These are phyloP conservation scores for Cremastinae sp. DNA, from an alignment of 2,888 invertebrate genomes.

Conservation along the genomic window DNA sequence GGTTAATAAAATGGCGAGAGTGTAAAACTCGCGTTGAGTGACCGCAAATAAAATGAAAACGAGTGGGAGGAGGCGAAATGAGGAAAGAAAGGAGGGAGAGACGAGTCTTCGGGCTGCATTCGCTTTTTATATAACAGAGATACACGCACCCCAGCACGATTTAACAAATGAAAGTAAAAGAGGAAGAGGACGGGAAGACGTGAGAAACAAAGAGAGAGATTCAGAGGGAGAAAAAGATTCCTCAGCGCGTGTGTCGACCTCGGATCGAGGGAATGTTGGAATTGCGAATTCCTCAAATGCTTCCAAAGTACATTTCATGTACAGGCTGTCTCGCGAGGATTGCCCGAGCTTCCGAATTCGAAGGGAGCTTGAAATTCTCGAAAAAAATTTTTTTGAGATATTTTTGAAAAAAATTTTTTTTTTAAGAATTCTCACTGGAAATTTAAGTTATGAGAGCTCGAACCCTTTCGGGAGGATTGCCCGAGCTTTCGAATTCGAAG, in stretches of 20 bases:
- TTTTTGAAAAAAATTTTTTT: no score
- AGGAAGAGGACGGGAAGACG: background rate
- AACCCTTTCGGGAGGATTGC: no score
- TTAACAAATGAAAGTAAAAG: conserved; percentile 2
- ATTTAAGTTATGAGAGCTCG: no score
- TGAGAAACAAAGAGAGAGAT: conserved; percentile 4
- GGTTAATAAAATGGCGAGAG: conserved; percentile 55
- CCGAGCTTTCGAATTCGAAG: no score
- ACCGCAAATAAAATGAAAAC: conserved; percentile 17
- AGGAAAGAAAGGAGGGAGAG: background rate
- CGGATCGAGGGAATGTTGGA: conserved; percentile 57
- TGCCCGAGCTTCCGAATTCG: conserved; percentile 11
- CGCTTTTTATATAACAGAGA: background rate
- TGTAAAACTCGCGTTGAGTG: conserved; percentile 25
- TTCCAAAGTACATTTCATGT: background rate
- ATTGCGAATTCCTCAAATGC: conserved; percentile 58
- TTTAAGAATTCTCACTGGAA: no score
- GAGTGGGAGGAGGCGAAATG: conserved; percentile 1
- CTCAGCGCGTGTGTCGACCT: conserved; percentile 45
- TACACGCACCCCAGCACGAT: background rate
- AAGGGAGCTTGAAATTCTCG: conserved; percentile 19
- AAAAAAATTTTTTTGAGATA: background rate
- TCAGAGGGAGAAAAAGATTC: conserved; percentile 24
- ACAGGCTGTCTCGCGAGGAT: conserved; percentile 1
- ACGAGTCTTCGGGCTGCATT: conserved; percentile 22